Percentiles rank a stretch among this genome's conserved stretches.
These are phyloP conservation scores for Synaphobranchus kaupii DNA, from an alignment of 2,797 vertebrate genomes.

Conservation along the genomic window DNA sequence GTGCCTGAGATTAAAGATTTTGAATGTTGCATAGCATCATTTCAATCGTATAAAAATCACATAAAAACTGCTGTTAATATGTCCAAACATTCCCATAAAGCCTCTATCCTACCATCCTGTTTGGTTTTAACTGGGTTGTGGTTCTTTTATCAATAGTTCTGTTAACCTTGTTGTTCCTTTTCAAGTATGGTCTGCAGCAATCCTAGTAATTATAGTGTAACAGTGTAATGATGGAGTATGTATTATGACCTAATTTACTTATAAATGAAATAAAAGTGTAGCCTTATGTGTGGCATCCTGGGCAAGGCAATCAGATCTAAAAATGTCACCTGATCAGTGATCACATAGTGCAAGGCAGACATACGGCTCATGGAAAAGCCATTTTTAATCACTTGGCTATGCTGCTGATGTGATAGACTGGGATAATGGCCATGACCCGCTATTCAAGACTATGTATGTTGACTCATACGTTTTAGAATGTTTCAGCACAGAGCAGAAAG, in stretches of 20 bases:
- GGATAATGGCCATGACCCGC: conserved; percentile 10
- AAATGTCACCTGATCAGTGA: neutral
- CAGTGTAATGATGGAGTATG: neutral
- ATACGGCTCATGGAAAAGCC: conserved; percentile 1
- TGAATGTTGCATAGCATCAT: neutral
- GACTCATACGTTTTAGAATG: conserved; percentile 1
- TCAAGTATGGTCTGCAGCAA: neutral
- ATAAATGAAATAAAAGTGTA: neutral
- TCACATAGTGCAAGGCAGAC: neutral
- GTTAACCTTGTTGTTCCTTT: neutral
- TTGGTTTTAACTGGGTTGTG: neutral
- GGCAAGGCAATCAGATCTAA: neutral
- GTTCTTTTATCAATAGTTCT: neutral
- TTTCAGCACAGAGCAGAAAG: conserved; percentile 1
- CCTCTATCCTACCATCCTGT: neutral
- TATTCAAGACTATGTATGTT: neutral
- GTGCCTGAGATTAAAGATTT: neutral
- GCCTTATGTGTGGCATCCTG: neutral
- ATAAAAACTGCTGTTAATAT: neutral
- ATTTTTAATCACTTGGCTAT: conserved; percentile 18
- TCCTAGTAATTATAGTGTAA: neutral
- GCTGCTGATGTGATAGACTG: conserved; percentile 1
- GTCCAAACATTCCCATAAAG: neutral
- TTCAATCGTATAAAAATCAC: neutral
- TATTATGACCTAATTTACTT: neutral